A percentile compares a stretch with the other conserved stretches of the same genome.
These are phyloP conservation scores for Craterocephalus amniculus DNA, from an alignment of 2,797 vertebrate genomes.

Conservation along the genomic window DNA sequence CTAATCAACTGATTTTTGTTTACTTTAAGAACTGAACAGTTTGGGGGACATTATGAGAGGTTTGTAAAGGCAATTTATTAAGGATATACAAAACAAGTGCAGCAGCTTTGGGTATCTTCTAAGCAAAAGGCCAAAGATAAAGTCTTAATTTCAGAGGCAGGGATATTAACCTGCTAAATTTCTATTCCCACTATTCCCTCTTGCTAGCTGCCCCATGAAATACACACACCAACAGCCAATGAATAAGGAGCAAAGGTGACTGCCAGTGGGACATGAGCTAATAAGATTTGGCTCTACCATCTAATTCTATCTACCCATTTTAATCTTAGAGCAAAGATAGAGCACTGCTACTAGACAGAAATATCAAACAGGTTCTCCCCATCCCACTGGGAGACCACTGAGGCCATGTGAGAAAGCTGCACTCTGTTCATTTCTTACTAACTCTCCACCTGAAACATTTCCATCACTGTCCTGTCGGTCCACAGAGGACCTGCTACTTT, in stretches of 20 bases:
- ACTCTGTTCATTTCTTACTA: conserved; percentile 55
- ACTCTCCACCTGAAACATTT: conserved; percentile 50
- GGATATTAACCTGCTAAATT: conserved; percentile 46
- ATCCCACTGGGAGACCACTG: conserved; percentile 34
- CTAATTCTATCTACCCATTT: conserved; percentile 73
- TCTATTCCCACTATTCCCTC: conserved; percentile 1
- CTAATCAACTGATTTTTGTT: conserved; percentile 13
- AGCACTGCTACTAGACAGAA: conserved; percentile 56
- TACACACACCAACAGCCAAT: conserved; percentile 7
- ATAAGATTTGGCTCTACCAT: conserved; percentile 70
- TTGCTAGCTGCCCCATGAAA: neutral
- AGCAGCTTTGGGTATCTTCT: neutral
- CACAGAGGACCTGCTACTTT: conserved; percentile 46
- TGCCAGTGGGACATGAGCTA: conserved; percentile 62
- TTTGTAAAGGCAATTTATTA: conserved; percentile 9
- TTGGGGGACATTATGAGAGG: neutral
- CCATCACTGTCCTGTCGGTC: conserved; percentile 59
- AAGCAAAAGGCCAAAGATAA: neutral
- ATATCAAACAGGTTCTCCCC: conserved; percentile 60
- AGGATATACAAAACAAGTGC: neutral
- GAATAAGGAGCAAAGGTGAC: conserved; percentile 48
- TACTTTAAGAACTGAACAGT: neutral
- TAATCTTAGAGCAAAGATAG: conserved; percentile 47
- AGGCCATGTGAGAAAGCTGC: conserved; percentile 54
- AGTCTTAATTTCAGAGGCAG: conserved; percentile 42